These are phyloP conservation scores for Meloidogyne floridensis DNA, from an alignment of 1,140 invertebrate species.

Conservation along the genomic window DNA sequence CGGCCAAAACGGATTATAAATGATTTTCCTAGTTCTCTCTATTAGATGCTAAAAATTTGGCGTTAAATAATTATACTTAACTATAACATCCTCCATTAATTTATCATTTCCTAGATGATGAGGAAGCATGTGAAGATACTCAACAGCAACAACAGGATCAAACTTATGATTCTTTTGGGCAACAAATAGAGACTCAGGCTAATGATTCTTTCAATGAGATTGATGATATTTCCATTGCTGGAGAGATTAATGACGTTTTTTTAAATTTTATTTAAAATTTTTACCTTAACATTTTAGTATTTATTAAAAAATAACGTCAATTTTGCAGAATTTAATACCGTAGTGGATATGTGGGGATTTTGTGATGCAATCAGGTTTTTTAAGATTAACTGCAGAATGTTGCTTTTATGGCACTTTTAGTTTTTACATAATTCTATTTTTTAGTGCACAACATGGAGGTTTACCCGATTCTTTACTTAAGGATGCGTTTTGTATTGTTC, in stretches of 20 bases:
- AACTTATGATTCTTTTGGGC: not conserved
- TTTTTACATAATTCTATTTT: not conserved
- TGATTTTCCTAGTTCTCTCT: no score
- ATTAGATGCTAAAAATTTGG: no score
- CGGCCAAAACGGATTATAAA: no score
- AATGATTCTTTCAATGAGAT: not conserved
- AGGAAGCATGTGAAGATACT: not conserved
- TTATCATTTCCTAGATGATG: constrained; percentile 13
- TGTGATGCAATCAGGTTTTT: constrained; percentile 32
- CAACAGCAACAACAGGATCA: not conserved
- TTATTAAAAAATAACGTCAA: constrained; percentile 20
- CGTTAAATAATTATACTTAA: not conserved
- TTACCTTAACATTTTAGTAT: constrained; percentile 28
- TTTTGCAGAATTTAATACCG: constrained; percentile 14
- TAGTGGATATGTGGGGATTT: constrained; percentile 25
- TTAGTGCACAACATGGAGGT: constrained; percentile 25
- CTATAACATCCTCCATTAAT: not conserved
- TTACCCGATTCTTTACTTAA: constrained; percentile 31
- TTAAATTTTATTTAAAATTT: not conserved
- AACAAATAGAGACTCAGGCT: not conserved
- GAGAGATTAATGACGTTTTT: constrained; percentile 2
- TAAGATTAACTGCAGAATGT: not conserved
- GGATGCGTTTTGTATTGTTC: constrained; percentile 20
- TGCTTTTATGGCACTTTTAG: not conserved
- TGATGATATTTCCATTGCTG: constrained; percentile 15